phyloP scores from a whole-genome alignment of 2,797 vertebrate species.

The Falco naumanni region DNA sequence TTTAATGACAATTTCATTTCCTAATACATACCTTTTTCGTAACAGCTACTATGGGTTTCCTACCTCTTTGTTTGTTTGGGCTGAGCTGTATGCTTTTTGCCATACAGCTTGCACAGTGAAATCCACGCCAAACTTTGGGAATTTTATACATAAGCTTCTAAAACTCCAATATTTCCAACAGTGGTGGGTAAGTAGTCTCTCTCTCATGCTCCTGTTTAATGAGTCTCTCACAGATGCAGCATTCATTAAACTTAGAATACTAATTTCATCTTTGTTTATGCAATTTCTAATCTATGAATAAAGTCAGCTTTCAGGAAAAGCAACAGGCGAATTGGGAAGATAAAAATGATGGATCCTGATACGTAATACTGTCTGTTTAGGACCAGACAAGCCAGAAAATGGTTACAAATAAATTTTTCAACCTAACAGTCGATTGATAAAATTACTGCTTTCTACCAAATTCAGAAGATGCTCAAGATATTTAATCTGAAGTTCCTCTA shows the following conservation, averaged over 20 bases:
- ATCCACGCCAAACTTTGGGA: background rate
- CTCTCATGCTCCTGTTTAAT: background rate
- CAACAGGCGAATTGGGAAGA: background rate
- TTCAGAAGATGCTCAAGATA: background rate
- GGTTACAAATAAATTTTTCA: background rate
- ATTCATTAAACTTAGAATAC: background rate
- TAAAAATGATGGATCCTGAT: background rate
- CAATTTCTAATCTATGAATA: background rate
- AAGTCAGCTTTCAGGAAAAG: slow-evolving; percentile 1
- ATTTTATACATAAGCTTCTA: slow-evolving; percentile 6
- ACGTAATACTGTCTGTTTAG: background rate
- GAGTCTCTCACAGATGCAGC: background rate
- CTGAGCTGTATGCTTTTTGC: background rate
- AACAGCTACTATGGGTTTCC: background rate
- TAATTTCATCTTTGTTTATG: slow-evolving; percentile 25
- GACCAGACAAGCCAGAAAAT: background rate
- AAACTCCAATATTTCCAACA: background rate
- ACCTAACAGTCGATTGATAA: background rate
- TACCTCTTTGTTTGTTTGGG: background rate
- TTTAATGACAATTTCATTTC: background rate
- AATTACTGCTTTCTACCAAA: background rate
- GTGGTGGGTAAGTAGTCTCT: background rate
- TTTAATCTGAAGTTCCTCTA: background rate
- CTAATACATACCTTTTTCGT: background rate
- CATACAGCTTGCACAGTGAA: background rate